phyloP scores from a whole-genome alignment of 1,140 invertebrate species.

The Drosophila repleta region DNA sequence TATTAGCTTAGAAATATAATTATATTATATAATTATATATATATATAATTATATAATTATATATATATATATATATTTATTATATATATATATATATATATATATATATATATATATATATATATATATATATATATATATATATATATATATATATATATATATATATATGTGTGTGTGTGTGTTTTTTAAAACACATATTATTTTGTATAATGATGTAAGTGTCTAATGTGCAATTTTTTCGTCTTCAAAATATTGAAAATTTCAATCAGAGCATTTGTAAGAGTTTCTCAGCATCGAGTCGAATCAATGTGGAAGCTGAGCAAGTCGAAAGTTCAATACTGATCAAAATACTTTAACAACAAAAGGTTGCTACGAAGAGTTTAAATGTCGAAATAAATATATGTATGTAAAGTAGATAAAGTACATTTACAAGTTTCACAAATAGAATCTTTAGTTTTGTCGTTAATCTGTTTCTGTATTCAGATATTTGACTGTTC shows the following conservation, averaged over 20 bases:
- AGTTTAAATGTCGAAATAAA: background rate
- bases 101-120: background rate
- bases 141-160: no score
- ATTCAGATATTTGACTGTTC: no score
- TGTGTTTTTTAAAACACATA: no score
- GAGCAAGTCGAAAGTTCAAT: background rate
- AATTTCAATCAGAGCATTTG: background rate
- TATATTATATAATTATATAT: background rate
- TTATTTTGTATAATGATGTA: conserved; percentile 15
- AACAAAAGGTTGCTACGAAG: background rate
- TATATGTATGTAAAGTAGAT: background rate
- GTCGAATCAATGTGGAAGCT: background rate
- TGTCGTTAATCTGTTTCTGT: no score
- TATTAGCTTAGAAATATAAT: background rate
- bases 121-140: no score
- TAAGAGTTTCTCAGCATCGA: background rate
- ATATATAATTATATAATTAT: no score
- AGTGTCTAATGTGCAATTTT: background rate
- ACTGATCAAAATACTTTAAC: background rate
- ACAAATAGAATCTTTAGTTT: background rate
- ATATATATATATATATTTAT: conserved; percentile 3
- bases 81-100: background rate
- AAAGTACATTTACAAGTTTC: background rate
- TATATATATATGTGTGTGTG: background rate
- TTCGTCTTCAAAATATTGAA: background rate